These are phyloP conservation scores for Orthonyx spaldingii DNA, from an alignment of 2,113 vertebrate genomes.

Conservation along the genomic window DNA sequence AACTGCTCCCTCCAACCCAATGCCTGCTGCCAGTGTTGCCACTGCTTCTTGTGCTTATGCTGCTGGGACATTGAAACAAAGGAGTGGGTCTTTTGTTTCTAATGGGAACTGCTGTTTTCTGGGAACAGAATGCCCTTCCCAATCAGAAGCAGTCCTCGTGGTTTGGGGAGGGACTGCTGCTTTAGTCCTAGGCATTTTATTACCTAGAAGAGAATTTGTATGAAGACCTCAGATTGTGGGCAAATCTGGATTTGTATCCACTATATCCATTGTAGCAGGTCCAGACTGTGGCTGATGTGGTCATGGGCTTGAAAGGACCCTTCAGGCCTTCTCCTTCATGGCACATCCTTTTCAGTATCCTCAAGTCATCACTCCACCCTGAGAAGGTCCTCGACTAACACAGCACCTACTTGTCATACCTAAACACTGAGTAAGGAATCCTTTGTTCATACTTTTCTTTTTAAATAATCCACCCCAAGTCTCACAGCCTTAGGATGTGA, in stretches of 20 bases:
- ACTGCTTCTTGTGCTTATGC: fast-evolving
- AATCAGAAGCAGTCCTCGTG: fast-evolving
- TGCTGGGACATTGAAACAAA: not conserved
- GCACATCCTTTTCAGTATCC: not conserved
- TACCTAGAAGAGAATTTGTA: not conserved
- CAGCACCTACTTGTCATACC: not conserved
- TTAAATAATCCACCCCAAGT: not conserved
- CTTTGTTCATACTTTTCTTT: not conserved
- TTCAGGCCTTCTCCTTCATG: not conserved
- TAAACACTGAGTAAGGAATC: not conserved
- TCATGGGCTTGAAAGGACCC: not conserved
- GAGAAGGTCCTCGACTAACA: not conserved
- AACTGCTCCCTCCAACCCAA: not conserved
- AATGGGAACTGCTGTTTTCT: not conserved
- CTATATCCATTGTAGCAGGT: not conserved
- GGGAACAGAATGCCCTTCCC: not conserved
- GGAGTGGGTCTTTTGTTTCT: not conserved
- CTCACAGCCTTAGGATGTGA: not conserved
- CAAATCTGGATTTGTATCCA: not conserved
- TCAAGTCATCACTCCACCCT: not conserved
- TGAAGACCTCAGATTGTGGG: not conserved
- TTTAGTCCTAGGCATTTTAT: not conserved
- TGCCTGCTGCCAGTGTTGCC: fast-evolving
- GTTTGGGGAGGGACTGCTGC: not conserved
- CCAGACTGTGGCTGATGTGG: not conserved